phyloP scores from a whole-genome alignment of 2,797 vertebrate genomes.

The Mycteria americana region DNA sequence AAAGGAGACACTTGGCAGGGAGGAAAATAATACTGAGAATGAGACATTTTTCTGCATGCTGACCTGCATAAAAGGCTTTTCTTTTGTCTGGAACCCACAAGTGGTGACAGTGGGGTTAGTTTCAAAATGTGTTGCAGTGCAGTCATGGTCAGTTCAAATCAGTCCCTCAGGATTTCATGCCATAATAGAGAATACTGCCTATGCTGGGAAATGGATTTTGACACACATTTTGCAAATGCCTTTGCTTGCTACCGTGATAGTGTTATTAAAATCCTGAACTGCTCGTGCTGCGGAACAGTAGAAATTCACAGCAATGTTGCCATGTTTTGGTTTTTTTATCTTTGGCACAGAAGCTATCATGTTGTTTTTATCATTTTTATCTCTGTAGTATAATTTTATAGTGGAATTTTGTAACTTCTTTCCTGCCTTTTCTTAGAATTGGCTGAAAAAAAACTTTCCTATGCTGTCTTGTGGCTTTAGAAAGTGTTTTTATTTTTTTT shows the following conservation, averaged over 20 bases:
- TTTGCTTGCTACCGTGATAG: background rate
- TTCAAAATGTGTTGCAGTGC: background rate
- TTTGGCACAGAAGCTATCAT: background rate
- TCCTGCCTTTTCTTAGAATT: background rate
- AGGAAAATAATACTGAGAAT: background rate
- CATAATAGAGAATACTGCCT: background rate
- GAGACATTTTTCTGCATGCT: background rate
- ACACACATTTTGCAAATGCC: conserved; percentile 6
- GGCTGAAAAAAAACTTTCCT: background rate
- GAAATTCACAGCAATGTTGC: background rate
- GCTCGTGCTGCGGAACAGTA: background rate
- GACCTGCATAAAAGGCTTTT: background rate
- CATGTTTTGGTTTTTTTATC: background rate
- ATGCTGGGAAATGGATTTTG: background rate
- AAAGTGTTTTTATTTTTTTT: background rate
- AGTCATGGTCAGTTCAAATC: conserved; percentile 15
- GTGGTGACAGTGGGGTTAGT: background rate
- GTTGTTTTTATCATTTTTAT: background rate
- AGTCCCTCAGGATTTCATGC: background rate
- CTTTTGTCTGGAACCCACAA: background rate
- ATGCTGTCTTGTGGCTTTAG: background rate
- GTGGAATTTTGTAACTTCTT: background rate
- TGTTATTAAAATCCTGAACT: background rate
- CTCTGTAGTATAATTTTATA: background rate
- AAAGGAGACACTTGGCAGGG: background rate